These are phyloP conservation scores for Salvelinus fontinalis DNA, from an alignment of 2,113 vertebrate species.

Conservation along the genomic window DNA sequence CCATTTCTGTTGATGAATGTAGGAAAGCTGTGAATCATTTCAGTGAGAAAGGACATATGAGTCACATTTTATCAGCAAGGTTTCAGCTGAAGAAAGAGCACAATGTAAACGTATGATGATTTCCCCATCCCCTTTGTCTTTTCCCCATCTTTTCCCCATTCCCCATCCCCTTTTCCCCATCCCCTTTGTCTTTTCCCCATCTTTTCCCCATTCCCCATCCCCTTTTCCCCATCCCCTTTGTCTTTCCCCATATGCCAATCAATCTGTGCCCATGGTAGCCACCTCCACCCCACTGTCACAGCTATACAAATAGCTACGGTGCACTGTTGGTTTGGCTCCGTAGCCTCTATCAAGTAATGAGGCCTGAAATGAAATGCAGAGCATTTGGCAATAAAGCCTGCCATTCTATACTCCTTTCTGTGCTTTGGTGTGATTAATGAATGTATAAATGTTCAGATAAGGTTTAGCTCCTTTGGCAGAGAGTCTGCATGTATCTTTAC, in stretches of 20 bases:
- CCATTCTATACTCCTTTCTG: conserved; percentile 25
- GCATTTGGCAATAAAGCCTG: conserved; percentile 39
- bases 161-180: too few species aligned
- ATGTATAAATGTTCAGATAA: conserved; percentile 4
- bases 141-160: too few species aligned
- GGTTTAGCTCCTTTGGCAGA: not conserved
- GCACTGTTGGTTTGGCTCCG: conserved; percentile 23
- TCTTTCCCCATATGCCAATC: conserved; percentile 14
- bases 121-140: not conserved
- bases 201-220: too few species aligned
- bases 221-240: not conserved
- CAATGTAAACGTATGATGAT: not conserved
- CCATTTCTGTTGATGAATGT: not conserved
- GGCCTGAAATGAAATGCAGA: conserved; percentile 55
- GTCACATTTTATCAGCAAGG: not conserved
- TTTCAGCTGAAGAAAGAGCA: not conserved
- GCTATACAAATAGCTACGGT: conserved; percentile 36
- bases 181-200: too few species aligned
- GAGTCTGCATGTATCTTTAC: not conserved
- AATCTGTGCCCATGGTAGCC: conserved; percentile 12
- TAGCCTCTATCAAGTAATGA: conserved; percentile 43
- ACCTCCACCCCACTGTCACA: conserved; percentile 1
- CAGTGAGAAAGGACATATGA: not conserved
- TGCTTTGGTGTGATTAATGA: conserved; percentile 25
- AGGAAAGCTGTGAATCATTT: not conserved